phyloP scores from a whole-genome alignment of 2,113 vertebrate species.

The Phaethon lepturus region DNA sequence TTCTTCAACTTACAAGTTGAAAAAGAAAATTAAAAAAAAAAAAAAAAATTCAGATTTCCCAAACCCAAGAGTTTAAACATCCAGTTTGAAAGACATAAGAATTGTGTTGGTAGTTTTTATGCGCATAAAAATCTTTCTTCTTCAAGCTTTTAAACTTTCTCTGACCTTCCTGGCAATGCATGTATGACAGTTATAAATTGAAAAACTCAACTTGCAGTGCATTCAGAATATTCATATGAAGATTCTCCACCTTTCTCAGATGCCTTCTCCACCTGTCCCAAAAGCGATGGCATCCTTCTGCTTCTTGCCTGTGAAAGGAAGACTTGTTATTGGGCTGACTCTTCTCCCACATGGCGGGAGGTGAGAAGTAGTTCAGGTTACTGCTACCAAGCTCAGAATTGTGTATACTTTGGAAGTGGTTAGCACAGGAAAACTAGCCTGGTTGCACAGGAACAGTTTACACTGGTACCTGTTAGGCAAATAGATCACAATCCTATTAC shows the following conservation, averaged over 20 bases:
- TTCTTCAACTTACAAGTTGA: background rate
- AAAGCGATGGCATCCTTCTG: background rate
- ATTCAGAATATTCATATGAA: background rate
- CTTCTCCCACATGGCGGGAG: background rate
- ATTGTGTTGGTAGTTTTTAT: background rate
- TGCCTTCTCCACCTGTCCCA: background rate
- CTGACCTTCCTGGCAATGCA: background rate
- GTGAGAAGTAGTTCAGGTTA: background rate
- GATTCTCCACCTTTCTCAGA: background rate
- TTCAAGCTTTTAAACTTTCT: background rate
- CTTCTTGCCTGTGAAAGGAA: background rate
- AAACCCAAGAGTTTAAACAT: background rate
- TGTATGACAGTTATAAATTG: background rate
- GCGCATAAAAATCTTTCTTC: background rate
- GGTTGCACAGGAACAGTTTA: background rate
- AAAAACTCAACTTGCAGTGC: background rate
- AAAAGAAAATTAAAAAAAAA: background rate
- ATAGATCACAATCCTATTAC: background rate
- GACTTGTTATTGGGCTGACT: background rate
- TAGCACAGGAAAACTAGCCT: background rate
- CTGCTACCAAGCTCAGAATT: background rate
- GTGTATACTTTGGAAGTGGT: background rate
- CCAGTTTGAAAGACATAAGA: background rate
- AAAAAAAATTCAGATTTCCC: background rate
- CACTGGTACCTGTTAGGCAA: background rate